phyloP scores from a whole-genome alignment of 2,113 vertebrate species.

The Rana temporaria region DNA sequence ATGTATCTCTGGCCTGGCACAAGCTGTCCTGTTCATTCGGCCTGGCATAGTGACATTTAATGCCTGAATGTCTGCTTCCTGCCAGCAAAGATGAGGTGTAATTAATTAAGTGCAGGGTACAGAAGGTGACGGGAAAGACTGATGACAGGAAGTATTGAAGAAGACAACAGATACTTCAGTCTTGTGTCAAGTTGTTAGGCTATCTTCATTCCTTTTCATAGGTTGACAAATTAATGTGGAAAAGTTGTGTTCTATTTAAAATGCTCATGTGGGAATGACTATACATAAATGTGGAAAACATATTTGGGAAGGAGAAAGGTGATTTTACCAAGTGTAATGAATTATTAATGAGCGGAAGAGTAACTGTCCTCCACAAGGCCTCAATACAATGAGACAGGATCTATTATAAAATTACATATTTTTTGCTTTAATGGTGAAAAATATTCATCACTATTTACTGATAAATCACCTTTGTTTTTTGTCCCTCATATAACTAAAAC shows the following conservation, averaged over 20 bases:
- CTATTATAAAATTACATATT: too few species aligned
- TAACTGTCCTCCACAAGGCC: too few species aligned
- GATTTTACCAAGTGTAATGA: too few species aligned
- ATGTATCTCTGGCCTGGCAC: conserved; percentile 12
- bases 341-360: too few species aligned
- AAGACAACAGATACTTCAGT: not conserved
- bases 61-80: not conserved
- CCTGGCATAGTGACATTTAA: conserved; percentile 32
- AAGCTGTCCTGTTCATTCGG: not conserved
- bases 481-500: too few species aligned
- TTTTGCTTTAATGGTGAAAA: too few species aligned
- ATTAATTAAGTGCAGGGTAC: conserved; percentile 16
- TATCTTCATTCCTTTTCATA: not conserved
- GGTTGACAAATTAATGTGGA: not conserved
- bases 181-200: not conserved
- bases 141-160: not conserved
- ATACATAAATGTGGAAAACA: not conserved
- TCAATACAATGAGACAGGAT: too few species aligned
- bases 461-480: too few species aligned
- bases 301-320: too few species aligned
- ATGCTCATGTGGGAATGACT: not conserved
- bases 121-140: conserved; percentile 7
- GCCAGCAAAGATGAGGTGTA: not conserved
- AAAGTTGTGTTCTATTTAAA: too few species aligned
- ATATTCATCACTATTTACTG: too few species aligned